Evolutionary conservation across 2,797 vertebrate genomes (phyloP).

Genomic region (Muraenolepis orangiensis): DNA sequence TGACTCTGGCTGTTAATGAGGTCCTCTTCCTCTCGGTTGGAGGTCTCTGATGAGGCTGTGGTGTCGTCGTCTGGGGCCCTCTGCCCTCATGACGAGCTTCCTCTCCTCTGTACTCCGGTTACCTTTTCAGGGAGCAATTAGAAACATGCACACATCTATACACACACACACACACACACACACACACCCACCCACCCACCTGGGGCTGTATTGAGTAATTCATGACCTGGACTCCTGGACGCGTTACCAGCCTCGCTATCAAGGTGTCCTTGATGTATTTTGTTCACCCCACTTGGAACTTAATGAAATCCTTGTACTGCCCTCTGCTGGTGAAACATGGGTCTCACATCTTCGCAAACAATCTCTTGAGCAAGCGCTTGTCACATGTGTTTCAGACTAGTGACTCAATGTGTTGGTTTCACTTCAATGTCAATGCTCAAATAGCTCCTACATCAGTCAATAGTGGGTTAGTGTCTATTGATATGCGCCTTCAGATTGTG

Average conservation of each 20-base stretch:
- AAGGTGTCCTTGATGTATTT: background rate
- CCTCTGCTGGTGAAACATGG: constrained; percentile 51
- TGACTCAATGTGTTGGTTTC: background rate
- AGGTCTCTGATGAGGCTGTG: background rate
- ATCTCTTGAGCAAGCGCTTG: background rate
- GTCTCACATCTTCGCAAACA: background rate
- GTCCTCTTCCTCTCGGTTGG: background rate
- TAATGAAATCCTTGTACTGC: too few species aligned
- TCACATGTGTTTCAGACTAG: background rate
- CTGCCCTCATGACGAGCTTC: background rate
- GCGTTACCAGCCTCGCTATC: background rate
- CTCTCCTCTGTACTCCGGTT: background rate
- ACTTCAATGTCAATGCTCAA: background rate
- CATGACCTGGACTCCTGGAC: too few species aligned
- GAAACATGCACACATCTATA: background rate
- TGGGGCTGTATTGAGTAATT: too few species aligned
- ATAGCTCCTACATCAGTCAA: background rate
- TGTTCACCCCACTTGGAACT: background rate
- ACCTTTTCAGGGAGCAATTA: background rate
- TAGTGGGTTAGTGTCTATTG: background rate
- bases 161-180: background rate
- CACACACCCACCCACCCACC: too few species aligned
- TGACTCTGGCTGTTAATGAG: background rate
- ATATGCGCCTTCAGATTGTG: background rate
- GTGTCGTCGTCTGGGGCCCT: background rate